phyloP scores from a whole-genome alignment of 1,140 invertebrate genomes.

The Ridgeia piscesae region DNA sequence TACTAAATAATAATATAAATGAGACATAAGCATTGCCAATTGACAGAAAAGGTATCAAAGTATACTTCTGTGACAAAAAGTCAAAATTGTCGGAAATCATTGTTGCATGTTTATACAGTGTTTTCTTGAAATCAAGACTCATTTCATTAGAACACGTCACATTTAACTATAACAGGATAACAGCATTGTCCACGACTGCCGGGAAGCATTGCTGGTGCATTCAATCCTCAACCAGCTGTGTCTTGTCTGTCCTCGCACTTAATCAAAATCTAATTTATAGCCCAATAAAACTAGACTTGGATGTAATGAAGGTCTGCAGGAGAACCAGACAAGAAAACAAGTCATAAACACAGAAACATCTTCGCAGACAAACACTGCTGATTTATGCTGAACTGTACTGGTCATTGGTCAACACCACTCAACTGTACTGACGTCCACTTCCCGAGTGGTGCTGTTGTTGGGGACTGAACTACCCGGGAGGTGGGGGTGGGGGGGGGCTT shows the following conservation, averaged over 20 bases:
- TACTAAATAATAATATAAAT: too few species aligned
- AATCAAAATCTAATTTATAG: neutral
- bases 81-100: too few species aligned
- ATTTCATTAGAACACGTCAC: too few species aligned
- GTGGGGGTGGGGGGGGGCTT: too few species aligned
- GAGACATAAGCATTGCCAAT: too few species aligned
- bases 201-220: neutral
- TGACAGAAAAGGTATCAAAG: too few species aligned
- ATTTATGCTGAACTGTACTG: neutral
- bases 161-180: neutral
- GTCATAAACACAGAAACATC: neutral
- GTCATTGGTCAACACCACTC: too few species aligned
- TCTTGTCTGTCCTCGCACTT: neutral
- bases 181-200: neutral
- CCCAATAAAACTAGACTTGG: neutral
- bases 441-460: neutral
- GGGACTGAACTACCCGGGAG: too few species aligned
- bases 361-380: neutral
- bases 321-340: neutral
- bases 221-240: neutral
- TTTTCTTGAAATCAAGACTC: too few species aligned
- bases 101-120: too few species aligned
- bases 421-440: too few species aligned
- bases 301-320: neutral
- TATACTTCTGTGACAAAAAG: too few species aligned